Conservation (phyloP, 92 coral and sea anemone species). For the Phenganax marumi region DNA sequence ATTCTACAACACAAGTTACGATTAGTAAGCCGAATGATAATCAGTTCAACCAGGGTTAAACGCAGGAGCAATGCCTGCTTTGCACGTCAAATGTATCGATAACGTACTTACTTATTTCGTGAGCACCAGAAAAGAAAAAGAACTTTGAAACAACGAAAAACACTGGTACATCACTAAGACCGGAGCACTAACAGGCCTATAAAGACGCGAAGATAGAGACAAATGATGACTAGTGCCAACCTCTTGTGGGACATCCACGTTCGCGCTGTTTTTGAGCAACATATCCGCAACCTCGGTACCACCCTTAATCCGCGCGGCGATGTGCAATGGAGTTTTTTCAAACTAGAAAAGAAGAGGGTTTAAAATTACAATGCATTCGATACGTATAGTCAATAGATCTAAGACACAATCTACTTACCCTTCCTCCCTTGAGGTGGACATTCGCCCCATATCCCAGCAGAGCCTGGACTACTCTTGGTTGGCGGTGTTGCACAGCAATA, state of each 20-base stretch:
- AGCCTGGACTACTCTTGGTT: conserved; percentile 89
- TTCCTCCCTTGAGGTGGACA: conserved; percentile 94
- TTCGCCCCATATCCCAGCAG: conserved; percentile 92
- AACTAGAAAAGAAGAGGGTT: conserved; percentile 46
- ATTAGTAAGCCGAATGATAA: background rate
- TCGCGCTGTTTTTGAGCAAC: conserved; percentile 91
- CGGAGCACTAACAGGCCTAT: no score
- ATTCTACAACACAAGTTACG: conserved; percentile 51
- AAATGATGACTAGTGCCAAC: conserved; percentile 53
- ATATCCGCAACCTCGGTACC: conserved; percentile 92
- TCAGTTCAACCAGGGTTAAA: background rate
- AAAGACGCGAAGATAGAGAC: no score
- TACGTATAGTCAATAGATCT: background rate
- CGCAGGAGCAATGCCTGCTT: no score
- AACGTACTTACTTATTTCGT: no score
- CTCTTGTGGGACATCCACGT: conserved; percentile 81
- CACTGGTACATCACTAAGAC: background rate
- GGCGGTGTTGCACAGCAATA: conserved; percentile 84
- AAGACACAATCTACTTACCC: conserved; percentile 56
- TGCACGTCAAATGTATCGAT: no score
- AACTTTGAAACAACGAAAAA: background rate
- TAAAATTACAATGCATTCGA: background rate
- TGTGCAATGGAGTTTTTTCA: conserved; percentile 88
- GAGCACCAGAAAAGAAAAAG: no score
- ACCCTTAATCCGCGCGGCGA: conserved; percentile 82